Evolutionary conservation across 2,888 invertebrate genomes (phyloP).

Genomic region (Ceraclea dissimilis): DNA sequence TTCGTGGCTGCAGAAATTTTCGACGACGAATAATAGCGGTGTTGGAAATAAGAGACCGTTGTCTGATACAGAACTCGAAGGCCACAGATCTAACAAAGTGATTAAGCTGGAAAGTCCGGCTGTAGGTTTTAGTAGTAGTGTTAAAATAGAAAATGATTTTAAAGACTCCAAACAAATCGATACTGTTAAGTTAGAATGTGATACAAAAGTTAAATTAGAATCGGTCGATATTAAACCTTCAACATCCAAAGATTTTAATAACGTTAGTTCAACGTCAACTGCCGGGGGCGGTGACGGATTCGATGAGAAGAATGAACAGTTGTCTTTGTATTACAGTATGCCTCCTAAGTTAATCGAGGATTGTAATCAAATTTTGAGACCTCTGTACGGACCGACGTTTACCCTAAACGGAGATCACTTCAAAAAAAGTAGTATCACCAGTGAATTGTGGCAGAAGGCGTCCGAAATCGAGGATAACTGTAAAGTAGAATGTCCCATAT

Average conservation of each 20-base stretch:
- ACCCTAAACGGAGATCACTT: slow-evolving; percentile 22
- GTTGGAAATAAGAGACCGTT: slow-evolving; percentile 15
- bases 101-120: background rate
- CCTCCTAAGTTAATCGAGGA: slow-evolving; percentile 13
- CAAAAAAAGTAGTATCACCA: slow-evolving; percentile 1
- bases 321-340: slow-evolving; percentile 11
- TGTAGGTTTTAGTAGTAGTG: background rate
- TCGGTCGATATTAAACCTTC: background rate
- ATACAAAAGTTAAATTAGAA: too few species aligned
- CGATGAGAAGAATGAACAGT: background rate
- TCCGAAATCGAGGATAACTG: background rate
- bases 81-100: slow-evolving; percentile 6
- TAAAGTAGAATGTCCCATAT: slow-evolving; percentile 41
- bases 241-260: background rate
- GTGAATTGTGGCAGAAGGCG: slow-evolving; percentile 5
- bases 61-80: background rate
- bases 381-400: slow-evolving; percentile 41
- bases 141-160: too few species aligned
- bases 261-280: background rate
- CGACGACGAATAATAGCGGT: background rate
- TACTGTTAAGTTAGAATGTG: too few species aligned
- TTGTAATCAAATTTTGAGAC: slow-evolving; percentile 32
- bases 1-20: slow-evolving; percentile 36
- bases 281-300: background rate
- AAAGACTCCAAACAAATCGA: too few species aligned